phyloP scores from a whole-genome alignment of 2,888 invertebrate species.

The Drosophila multiciliata region DNA sequence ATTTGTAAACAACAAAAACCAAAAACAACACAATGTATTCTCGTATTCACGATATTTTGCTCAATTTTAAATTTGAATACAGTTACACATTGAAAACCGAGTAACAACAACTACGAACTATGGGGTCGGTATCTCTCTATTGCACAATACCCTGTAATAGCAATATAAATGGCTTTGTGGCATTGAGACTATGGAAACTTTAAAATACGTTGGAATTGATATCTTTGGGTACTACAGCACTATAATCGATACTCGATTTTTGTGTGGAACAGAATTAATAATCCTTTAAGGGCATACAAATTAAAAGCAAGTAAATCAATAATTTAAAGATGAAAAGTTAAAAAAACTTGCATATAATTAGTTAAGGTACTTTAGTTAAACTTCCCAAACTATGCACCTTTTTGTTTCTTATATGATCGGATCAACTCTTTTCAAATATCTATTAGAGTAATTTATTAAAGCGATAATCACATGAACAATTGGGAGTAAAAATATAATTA shows the following conservation, averaged over 20 bases:
- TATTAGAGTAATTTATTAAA: not conserved
- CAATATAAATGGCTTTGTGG: not conserved
- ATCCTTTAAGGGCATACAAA: too few species aligned
- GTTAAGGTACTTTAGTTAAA: not conserved
- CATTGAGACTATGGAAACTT: not conserved
- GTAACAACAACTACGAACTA: not conserved
- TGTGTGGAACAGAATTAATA: not conserved
- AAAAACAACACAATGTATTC: constrained; percentile 15
- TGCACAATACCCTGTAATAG: not conserved
- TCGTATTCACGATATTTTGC: constrained; percentile 69
- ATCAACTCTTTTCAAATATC: not conserved
- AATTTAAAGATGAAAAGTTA: not conserved
- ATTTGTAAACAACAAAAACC: constrained; percentile 47
- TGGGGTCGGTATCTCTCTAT: not conserved
- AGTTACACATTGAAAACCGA: not conserved
- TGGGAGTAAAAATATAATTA: not conserved
- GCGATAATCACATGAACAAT: not conserved
- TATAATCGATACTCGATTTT: not conserved
- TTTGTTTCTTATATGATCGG: not conserved
- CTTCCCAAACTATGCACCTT: not conserved
- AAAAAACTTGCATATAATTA: not conserved
- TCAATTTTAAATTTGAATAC: constrained; percentile 54
- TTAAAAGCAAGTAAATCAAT: too few species aligned
- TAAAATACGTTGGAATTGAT: not conserved
- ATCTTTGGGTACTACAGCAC: not conserved